Evolutionary conservation across 2,888 invertebrate genomes (phyloP), one percentile per base, ranked within the genome.

Genomic region (Camptogramma bilineatum): DNA sequence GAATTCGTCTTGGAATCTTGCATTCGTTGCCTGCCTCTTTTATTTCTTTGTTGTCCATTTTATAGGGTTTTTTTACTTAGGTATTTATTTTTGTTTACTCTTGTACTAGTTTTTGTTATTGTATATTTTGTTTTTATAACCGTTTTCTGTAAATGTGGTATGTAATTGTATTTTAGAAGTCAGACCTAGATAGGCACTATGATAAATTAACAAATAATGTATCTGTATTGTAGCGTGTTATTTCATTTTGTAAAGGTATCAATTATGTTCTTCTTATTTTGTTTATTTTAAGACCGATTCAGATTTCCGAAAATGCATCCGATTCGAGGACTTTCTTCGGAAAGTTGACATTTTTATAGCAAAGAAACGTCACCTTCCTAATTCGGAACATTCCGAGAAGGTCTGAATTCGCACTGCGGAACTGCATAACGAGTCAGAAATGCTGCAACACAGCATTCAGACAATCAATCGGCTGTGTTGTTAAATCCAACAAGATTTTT

Each of bases 41-140:
- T 13, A 13, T 10, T 39, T 39, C 0, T 0, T 10, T 39, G 3
- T 39, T 39, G 0, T 39, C 2, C 13, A 28, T 13, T 39, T 39
- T 39, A 13, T 39, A 39, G 34, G 34, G 3, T 39, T 39, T 34
- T 18, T n/a, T 18, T 46, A 2, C 7, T 46, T 46, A 46, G n/a
- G n/a, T n/a, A n/a, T n/a, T n/a, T n/a, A n/a, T n/a, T 46, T 46
- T 19, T 48, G 24, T 21, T 48, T 39, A 39, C 13, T 39, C 10
- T 13, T 39, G 9, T 39, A 39, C 34, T 39, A 39, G 1, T 39
- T 39, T 39, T 39, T 39, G 34, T 39, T 39, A 3, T 48, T 48
- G n/a, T 10, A 10, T 21, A n/a, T 48, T 48, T 21, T 19, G n/a
- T 21, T 21, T 28, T n/a, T 13, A 34, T 48, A 57, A 56, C 34